Percentiles rank a stretch among this genome's conserved stretches.
These are phyloP conservation scores for Eupithecia centaureata DNA, from an alignment of 2,888 invertebrate genomes.

Conservation along the genomic window DNA sequence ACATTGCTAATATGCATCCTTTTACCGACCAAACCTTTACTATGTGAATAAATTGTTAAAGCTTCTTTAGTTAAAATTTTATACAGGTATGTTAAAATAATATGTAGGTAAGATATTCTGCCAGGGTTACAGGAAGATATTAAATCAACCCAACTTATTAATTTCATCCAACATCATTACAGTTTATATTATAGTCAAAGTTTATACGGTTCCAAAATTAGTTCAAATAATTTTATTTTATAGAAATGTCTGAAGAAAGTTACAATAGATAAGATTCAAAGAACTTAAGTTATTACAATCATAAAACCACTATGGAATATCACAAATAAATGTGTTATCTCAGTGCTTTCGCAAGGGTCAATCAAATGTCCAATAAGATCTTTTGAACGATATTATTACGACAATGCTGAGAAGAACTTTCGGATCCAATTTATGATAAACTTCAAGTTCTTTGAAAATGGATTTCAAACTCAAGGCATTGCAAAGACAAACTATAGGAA, in stretches of 20 bases:
- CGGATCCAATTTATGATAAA: background rate
- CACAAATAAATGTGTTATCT: background rate
- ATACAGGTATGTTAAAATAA: no score
- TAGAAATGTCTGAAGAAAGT: background rate
- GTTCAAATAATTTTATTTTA: background rate
- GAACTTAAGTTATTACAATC: background rate
- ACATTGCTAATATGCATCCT: background rate
- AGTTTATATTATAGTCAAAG: no score
- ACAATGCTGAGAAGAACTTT: slow-evolving; percentile 3
- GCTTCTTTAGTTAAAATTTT: background rate
- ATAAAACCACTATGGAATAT: background rate
- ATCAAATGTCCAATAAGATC: slow-evolving; percentile 16
- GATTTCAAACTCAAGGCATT: background rate
- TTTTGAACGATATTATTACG: slow-evolving; percentile 23
- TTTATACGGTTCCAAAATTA: background rate
- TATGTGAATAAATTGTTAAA: background rate
- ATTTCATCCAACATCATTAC: no score
- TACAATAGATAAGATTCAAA: background rate
- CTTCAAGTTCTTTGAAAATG: background rate
- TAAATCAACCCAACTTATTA: background rate
- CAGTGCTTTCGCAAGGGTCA: background rate
- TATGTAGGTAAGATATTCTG: no score
- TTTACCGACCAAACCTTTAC: background rate
- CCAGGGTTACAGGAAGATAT: background rate
- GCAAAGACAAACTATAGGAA: no score